phyloP scores from a whole-genome alignment of 2,888 invertebrate genomes.

The Diogma glabrata region DNA sequence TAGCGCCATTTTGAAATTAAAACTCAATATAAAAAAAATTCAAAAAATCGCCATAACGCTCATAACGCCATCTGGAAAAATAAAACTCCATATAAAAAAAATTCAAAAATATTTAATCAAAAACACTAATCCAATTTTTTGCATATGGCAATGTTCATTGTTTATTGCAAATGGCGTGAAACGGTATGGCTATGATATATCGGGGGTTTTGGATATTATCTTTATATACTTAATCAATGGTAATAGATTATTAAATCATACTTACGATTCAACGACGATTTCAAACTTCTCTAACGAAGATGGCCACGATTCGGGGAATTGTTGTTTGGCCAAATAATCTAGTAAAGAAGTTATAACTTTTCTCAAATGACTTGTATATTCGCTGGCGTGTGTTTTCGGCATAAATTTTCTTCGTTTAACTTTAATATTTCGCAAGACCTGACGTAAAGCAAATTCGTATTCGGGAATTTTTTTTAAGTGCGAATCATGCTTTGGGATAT shows the following conservation, averaged over 20 bases:
- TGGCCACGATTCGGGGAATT: conserved; percentile 63
- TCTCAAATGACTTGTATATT: conserved; percentile 73
- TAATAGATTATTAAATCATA: conserved; percentile 20
- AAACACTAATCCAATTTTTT: too few species aligned
- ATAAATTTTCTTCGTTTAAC: conserved; percentile 82
- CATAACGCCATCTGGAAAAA: too few species aligned
- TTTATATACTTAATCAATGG: not conserved
- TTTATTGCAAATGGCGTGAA: too few species aligned
- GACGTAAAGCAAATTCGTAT: conserved; percentile 74
- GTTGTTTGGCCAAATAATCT: conserved; percentile 54
- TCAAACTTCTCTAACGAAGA: conserved; percentile 59
- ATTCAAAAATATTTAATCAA: too few species aligned
- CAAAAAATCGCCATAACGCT: too few species aligned
- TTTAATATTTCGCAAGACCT: conserved; percentile 70
- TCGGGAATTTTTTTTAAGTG: conserved; percentile 64
- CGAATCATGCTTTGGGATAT: conserved; percentile 62
- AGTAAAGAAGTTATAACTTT: conserved; percentile 76
- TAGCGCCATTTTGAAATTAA: too few species aligned
- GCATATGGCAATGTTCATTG: too few species aligned
- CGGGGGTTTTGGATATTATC: too few species aligned
- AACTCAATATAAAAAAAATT: too few species aligned
- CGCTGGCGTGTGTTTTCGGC: conserved; percentile 77
- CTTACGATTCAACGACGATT: conserved; percentile 82
- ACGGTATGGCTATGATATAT: too few species aligned
- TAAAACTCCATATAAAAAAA: too few species aligned